Percentiles rank a stretch among this genome's conserved stretches.
Conservation (phyloP, 2,113 vertebrate species). For the Progne subis region DNA sequence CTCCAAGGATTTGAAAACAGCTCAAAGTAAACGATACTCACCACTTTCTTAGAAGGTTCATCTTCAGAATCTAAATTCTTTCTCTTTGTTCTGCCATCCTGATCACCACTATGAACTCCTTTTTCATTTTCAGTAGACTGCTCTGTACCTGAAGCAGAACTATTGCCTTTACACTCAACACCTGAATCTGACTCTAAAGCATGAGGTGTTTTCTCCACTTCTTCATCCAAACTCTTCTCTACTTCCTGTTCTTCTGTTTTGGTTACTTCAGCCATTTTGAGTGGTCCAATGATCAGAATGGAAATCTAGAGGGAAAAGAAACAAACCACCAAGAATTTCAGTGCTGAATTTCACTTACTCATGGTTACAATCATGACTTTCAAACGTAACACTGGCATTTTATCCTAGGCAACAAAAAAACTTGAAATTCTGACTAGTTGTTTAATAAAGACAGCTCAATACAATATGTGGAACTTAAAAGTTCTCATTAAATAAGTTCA, state of each 20-base stretch:
- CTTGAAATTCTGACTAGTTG: not conserved
- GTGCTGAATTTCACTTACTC: not conserved
- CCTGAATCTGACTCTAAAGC: constrained; percentile 26
- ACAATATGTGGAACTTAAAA: not conserved
- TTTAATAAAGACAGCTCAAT: not conserved
- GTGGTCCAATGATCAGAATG: not conserved
- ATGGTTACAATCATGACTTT: fast-evolving
- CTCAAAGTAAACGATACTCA: constrained; percentile 32
- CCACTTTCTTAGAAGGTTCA: constrained; percentile 47
- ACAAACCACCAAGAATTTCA: not conserved
- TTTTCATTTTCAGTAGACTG: constrained; percentile 19
- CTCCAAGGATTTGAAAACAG: not conserved
- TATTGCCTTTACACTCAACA: not conserved
- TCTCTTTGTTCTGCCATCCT: not conserved
- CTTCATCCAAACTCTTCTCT: constrained; percentile 51
- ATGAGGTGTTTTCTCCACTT: not conserved
- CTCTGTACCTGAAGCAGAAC: constrained; percentile 3
- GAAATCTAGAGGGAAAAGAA: constrained; percentile 11
- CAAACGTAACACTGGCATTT: not conserved
- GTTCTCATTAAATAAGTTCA: not conserved
- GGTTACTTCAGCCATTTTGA: constrained; percentile 66
- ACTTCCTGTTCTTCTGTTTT: constrained; percentile 37
- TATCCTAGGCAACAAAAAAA: not conserved
- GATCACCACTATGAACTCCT: not conserved
- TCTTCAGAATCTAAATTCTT: constrained; percentile 44